A percentile compares a stretch with the other conserved stretches of the same genome.
These are phyloP conservation scores for Scaptomyza pallida DNA, from an alignment of 1,140 invertebrate genomes.

Conservation along the genomic window DNA sequence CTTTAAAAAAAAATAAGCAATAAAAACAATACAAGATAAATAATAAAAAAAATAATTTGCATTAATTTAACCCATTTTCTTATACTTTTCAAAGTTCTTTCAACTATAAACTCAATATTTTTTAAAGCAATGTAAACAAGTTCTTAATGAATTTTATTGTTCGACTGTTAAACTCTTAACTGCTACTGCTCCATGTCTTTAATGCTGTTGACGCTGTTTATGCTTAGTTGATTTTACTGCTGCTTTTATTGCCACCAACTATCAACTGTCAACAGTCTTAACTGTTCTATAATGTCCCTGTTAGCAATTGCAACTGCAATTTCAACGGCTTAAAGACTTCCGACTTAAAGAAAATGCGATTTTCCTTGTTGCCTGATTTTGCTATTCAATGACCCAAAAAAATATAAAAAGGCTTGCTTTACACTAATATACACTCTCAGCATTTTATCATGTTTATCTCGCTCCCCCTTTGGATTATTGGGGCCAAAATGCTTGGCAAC, in stretches of 20 bases:
- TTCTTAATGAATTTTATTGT: background rate
- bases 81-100: background rate
- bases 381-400: constrained; percentile 11
- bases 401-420: too few species aligned
- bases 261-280: constrained; percentile 2
- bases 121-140: background rate
- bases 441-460: too few species aligned
- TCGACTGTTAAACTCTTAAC: background rate
- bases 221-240: constrained; percentile 9
- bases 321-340: background rate
- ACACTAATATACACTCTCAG: too few species aligned
- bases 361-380: background rate
- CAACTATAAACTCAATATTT: background rate
- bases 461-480: background rate
- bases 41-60: too few species aligned
- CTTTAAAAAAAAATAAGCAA: too few species aligned
- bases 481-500: constrained; percentile 43
- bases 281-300: background rate
- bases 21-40: too few species aligned
- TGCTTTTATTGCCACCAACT: constrained; percentile 15
- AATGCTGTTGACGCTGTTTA: background rate
- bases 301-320: constrained; percentile 1
- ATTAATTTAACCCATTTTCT: too few species aligned
- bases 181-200: background rate
- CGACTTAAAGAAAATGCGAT: background rate